These are phyloP conservation scores for Callitettix versicolor DNA, from an alignment of 1,140 invertebrate genomes.

Conservation along the genomic window DNA sequence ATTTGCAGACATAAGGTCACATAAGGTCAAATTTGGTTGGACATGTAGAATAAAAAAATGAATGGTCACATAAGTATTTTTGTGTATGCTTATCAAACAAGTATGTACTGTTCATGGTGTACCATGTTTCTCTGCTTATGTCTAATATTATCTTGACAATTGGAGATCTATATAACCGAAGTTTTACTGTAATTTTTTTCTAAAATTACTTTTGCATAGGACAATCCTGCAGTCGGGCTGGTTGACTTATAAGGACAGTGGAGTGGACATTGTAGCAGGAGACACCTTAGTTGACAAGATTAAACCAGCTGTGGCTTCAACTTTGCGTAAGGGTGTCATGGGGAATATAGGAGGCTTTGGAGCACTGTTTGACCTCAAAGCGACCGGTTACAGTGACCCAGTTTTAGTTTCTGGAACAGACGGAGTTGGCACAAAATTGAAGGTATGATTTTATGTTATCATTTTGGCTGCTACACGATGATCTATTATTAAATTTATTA, in stretches of 20 bases:
- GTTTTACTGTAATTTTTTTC: not conserved
- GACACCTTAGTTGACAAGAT: constrained; percentile 76
- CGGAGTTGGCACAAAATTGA: constrained; percentile 93
- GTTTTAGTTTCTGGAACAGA: constrained; percentile 89
- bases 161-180: too few relatives aligned
- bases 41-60: too few relatives aligned
- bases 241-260: constrained; percentile 83
- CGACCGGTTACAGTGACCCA: constrained; percentile 59
- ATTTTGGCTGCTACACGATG: too few relatives aligned
- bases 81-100: not conserved
- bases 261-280: constrained; percentile 88
- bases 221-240: constrained; percentile 34
- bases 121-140: too few relatives aligned
- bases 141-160: too few relatives aligned
- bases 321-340: constrained; percentile 58
- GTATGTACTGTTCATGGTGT: too few relatives aligned
- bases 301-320: constrained; percentile 59
- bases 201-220: constrained; percentile 21
- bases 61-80: too few relatives aligned
- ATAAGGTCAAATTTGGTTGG: too few relatives aligned
- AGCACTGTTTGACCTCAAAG: constrained; percentile 73
- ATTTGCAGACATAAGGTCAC: too few relatives aligned
- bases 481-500: too few relatives aligned
- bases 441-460: constrained; percentile 43
- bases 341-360: constrained; percentile 86